A percentile compares a stretch with the other conserved stretches of the same genome.
phyloP scores from a whole-genome alignment of 2,113 vertebrate genomes.

The Upupa epops region DNA sequence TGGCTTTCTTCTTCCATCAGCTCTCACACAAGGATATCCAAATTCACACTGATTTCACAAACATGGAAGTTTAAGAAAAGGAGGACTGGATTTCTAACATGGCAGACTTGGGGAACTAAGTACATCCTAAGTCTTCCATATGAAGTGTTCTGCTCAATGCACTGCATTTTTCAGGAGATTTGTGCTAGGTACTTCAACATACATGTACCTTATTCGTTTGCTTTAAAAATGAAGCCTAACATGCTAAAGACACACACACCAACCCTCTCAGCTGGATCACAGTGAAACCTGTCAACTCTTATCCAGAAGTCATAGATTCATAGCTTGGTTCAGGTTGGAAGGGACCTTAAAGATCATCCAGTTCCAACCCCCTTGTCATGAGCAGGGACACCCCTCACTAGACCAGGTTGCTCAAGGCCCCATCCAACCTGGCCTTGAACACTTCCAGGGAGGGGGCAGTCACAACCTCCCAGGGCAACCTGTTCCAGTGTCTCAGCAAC shows the following conservation, averaged over 20 bases:
- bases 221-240: background rate
- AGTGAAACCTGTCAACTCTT: background rate
- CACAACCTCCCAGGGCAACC: too few relatives aligned
- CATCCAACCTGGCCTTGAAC: too few relatives aligned
- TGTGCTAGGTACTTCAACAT: background rate
- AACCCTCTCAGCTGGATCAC: background rate
- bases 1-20: slow-evolving; percentile 7
- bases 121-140: background rate
- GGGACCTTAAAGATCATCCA: too few relatives aligned
- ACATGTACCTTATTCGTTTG: background rate
- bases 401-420: too few relatives aligned
- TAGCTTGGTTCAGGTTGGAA: too few relatives aligned
- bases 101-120: background rate
- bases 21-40: background rate
- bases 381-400: too few relatives aligned
- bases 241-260: background rate
- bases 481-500: too few relatives aligned
- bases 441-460: too few relatives aligned
- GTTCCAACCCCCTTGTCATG: too few relatives aligned
- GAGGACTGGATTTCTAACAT: background rate
- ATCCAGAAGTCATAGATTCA: too few relatives aligned
- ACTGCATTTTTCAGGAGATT: background rate
- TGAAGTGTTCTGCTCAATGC: background rate
- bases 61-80: background rate
- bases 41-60: background rate